A percentile compares a stretch with the other conserved stretches of the same genome.
These are phyloP conservation scores for Drosophila ercepeae DNA, from an alignment of 1,140 invertebrate species.

Conservation along the genomic window DNA sequence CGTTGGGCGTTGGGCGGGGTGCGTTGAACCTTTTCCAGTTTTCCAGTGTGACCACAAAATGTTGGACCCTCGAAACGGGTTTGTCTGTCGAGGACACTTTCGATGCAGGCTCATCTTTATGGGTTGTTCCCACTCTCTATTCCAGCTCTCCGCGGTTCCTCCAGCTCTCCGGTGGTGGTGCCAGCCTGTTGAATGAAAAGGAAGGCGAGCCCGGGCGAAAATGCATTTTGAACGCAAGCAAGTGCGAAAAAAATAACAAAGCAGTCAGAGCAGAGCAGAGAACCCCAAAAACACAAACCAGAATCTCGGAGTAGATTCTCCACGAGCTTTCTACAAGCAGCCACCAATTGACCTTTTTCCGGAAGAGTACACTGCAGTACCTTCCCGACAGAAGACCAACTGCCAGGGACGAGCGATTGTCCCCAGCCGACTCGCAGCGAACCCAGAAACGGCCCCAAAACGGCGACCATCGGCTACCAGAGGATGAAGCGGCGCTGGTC, in stretches of 20 bases:
- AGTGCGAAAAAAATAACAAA: constrained; percentile 79
- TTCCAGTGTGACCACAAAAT: constrained; percentile 61
- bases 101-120: constrained; percentile 11
- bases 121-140: constrained; percentile 42
- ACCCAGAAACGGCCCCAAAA: constrained; percentile 64
- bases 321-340: not conserved
- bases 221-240: constrained; percentile 80
- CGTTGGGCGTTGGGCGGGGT: too few relatives aligned
- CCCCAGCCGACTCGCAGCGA: constrained; percentile 19
- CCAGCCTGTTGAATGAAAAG: constrained; percentile 30
- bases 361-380: constrained; percentile 12
- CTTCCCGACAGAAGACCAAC: constrained; percentile 9
- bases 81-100: constrained; percentile 21
- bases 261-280: not conserved
- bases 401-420: constrained; percentile 54
- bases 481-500: constrained; percentile 90
- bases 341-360: constrained; percentile 2
- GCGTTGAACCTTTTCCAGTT: constrained; percentile 53
- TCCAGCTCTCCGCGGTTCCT: too few relatives aligned
- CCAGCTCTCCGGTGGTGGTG: constrained; percentile 35
- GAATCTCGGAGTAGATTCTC: constrained; percentile 2
- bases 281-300: not conserved
- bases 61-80: constrained; percentile 38
- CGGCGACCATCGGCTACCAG: constrained; percentile 76
- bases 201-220: constrained; percentile 36